These are phyloP conservation scores for Aleiodes sp. DNA, from an alignment of 1,140 invertebrate species.

Conservation along the genomic window DNA sequence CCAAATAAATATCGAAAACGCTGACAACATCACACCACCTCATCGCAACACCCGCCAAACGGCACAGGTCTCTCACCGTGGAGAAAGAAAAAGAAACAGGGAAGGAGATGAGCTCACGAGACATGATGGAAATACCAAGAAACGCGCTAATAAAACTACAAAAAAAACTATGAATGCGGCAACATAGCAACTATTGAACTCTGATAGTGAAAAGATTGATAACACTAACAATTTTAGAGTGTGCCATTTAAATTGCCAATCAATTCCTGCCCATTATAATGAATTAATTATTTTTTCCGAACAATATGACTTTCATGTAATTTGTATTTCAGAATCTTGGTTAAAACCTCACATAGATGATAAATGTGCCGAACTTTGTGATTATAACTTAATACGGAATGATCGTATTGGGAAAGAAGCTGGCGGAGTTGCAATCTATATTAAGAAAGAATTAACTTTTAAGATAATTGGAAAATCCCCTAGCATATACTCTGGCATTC, in stretches of 20 bases:
- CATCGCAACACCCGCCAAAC: too few relatives aligned
- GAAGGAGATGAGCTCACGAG: too few relatives aligned
- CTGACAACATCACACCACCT: too few relatives aligned
- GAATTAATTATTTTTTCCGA: conserved; percentile 1
- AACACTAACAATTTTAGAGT: neutral
- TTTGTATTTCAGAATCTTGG: conserved; percentile 17
- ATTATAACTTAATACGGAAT: conserved; percentile 15
- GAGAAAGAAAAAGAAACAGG: too few relatives aligned
- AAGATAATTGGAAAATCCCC: neutral
- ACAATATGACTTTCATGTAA: neutral
- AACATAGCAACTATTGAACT: neutral
- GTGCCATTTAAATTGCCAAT: conserved; percentile 20
- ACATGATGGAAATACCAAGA: too few relatives aligned
- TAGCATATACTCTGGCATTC: neutral
- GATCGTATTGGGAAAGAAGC: neutral
- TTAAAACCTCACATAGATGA: neutral
- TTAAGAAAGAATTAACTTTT: neutral
- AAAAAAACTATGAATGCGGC: neutral
- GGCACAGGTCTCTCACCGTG: too few relatives aligned
- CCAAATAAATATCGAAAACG: too few relatives aligned
- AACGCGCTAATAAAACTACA: too few relatives aligned
- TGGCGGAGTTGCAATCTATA: conserved; percentile 14
- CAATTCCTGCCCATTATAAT: neutral
- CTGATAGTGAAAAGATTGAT: neutral
- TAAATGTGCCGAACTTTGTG: neutral